Evolutionary conservation across 2,888 invertebrate genomes (phyloP), one percentile per base, ranked within the genome.

Genomic region (Diachrysia chrysitis): DNA sequence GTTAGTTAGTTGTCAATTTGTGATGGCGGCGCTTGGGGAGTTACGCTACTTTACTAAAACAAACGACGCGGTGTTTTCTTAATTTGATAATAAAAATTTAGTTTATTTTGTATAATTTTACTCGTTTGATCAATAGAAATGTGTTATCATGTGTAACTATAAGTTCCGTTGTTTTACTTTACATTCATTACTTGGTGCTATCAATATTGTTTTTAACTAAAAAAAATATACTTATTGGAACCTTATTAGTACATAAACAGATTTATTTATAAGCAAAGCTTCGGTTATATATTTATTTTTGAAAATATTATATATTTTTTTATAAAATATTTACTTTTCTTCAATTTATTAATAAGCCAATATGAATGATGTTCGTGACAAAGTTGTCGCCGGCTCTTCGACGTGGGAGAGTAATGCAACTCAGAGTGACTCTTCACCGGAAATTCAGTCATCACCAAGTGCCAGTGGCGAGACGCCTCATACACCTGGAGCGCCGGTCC

Each of bases 401-500:
- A 89, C 92, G 78, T 95, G 95, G 95, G 95, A 95, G 84, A 92
- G 81, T 83, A 86, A 89, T 48, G 85, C 89, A 55, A 84, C 88
- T 25, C 91, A 91, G 66, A 94, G 91, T 81, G 95, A 95, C 76
- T 93, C 93, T 16, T 94, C 95, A 37, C 93, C 95, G 12, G 95
- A 95, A 73, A 89, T 89, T 21, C 94, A 95, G 71, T 92, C 94
- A 1, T 94, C 95, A 16, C 95, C 95, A 0, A 90, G 93, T 71
- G 90, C 90, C 16, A 92, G 94, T 63, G 93, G 92, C 4, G 95
- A 95, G 63, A 92, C 93, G 0, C 96, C 96, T 2, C 96, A 96
- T 75, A 96, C 96, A 10, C 96, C 96, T 12, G 96, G 96, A 62
- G 94, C 95, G 53, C 96, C 96, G n/a, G 96, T 92, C 54, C 95